phyloP scores from a whole-genome alignment of 2,797 vertebrate genomes.

The Sorex maritimensis region DNA sequence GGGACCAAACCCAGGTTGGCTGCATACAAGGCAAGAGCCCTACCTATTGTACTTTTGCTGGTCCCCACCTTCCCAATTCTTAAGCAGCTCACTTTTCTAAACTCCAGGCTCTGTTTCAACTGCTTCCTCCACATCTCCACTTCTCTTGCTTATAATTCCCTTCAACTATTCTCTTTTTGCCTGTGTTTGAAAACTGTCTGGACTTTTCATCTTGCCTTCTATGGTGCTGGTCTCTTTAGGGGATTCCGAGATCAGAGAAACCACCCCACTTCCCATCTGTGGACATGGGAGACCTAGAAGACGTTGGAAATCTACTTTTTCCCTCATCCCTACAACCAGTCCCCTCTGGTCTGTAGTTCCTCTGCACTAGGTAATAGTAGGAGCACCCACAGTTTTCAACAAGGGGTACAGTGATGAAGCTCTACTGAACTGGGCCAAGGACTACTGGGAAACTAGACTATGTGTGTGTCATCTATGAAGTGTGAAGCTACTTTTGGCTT shows the following conservation, averaged over 20 bases:
- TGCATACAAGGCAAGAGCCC: no score
- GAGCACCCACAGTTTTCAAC: background rate
- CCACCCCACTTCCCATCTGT: background rate
- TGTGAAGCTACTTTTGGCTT: conserved; percentile 24
- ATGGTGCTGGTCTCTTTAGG: background rate
- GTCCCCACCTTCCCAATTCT: background rate
- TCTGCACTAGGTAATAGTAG: background rate
- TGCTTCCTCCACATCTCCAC: background rate
- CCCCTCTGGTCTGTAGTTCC: background rate
- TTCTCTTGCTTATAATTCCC: background rate
- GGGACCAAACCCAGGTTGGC: no score
- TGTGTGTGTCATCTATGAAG: background rate
- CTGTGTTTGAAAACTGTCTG: background rate
- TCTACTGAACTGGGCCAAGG: background rate
- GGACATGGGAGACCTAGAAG: background rate
- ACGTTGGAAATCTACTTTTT: background rate
- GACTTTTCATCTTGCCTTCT: background rate
- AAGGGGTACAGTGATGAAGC: background rate
- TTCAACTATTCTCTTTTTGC: no score
- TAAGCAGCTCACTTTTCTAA: background rate
- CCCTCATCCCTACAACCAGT: background rate
- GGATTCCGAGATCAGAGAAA: background rate
- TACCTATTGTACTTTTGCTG: no score
- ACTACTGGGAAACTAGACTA: background rate
- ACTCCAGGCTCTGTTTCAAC: no score